These are phyloP conservation scores for Bombus vancouverensis DNA, from an alignment of 1,140 invertebrate genomes.

Conservation along the genomic window DNA sequence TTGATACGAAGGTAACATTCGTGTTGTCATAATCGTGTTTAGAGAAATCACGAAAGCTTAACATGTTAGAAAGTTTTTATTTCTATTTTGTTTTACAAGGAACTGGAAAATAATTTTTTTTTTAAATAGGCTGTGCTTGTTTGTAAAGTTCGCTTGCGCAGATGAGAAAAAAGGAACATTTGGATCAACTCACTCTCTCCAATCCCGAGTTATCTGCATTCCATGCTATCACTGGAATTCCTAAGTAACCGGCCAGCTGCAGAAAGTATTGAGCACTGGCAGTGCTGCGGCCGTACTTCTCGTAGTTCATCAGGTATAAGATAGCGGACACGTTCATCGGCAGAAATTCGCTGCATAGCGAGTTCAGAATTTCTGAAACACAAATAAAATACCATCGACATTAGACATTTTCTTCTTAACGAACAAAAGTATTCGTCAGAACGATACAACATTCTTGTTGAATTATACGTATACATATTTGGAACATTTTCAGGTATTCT, in stretches of 20 bases:
- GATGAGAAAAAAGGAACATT: not conserved
- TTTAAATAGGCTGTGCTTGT: not conserved
- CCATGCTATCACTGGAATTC: constrained; percentile 96
- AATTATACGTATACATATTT: not conserved
- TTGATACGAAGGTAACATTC: not conserved
- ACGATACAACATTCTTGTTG: no score
- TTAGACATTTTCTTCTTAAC: not conserved
- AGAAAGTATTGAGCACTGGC: constrained; percentile 97
- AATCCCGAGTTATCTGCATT: constrained; percentile 96
- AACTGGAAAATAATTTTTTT: not conserved
- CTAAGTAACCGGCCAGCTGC: constrained; percentile 93
- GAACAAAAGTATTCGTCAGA: not conserved
- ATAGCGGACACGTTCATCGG: constrained; percentile 94
- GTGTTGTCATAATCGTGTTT: no score
- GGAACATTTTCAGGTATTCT: not conserved
- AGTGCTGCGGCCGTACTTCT: constrained; percentile 92
- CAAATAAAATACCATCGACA: not conserved
- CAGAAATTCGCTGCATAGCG: constrained; percentile 94
- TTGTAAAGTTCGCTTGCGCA: no score
- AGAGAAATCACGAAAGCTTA: not conserved
- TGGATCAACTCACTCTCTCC: constrained; percentile 84
- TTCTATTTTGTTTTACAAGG: not conserved
- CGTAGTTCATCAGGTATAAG: constrained; percentile 96
- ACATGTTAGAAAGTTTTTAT: not conserved
- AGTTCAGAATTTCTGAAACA: constrained; percentile 91